Percentiles rank a stretch among this genome's conserved stretches.
These are phyloP conservation scores for Netelia fuscicornis DNA, from an alignment of 2,888 invertebrate species.

Conservation along the genomic window DNA sequence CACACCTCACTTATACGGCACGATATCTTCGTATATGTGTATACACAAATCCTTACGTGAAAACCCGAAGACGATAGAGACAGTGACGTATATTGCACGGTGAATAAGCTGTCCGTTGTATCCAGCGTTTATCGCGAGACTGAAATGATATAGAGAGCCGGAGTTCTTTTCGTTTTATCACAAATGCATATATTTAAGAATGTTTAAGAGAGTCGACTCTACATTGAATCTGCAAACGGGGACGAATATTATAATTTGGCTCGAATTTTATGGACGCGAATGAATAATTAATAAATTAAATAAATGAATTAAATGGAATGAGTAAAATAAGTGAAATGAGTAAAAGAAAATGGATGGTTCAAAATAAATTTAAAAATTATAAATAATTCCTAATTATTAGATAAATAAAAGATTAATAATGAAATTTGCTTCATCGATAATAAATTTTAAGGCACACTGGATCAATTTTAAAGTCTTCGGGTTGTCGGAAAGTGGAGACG, in stretches of 20 bases:
- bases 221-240: neutral
- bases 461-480: neutral
- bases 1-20: neutral
- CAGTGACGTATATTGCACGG: constrained; percentile 35
- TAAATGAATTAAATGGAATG: no score
- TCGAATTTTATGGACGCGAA: no score
- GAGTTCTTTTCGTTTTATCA: constrained; percentile 12
- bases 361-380: no score
- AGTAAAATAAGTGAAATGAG: no score
- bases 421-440: neutral
- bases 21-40: neutral
- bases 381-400: neutral
- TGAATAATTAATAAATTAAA: no score
- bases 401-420: neutral
- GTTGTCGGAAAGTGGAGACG: neutral
- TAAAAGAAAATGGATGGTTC: no score
- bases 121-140: constrained; percentile 23
- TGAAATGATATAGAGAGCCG: constrained; percentile 13
- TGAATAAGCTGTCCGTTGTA: constrained; percentile 18
- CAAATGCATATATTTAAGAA: neutral
- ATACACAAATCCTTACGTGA: constrained; percentile 7
- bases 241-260: no score
- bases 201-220: neutral
- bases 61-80: constrained; percentile 31
- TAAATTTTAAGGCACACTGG: neutral